Evolutionary conservation across 2,113 vertebrate genomes (phyloP), one percentile per base, ranked within the genome.

Genomic region (Uria lomvia): DNA sequence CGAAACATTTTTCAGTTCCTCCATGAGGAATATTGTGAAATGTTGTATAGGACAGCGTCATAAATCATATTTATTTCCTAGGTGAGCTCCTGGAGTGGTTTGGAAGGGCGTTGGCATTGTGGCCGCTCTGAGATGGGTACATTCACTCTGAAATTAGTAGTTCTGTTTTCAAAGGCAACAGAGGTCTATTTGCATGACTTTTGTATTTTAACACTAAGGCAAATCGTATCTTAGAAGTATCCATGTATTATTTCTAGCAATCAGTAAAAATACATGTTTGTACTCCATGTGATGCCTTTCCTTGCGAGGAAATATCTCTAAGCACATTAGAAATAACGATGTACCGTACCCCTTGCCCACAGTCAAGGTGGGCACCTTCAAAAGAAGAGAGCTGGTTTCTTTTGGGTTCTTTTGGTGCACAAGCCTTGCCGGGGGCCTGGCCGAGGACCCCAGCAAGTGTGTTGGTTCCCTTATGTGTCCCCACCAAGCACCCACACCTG

Each of bases 141-240:
- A 16, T 58, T 87, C 82, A 45, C 73, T 85, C 49, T 77, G 58
- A 91, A 95, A 89, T 59, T 45, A 75, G 82, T 78, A 72, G 45
- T 60, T 96, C 89, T 94, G 59, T 91, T 97, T 96, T 87, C 79
- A 97, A 95, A 96, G 81, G 86, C 93, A 90, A 6, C 58, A 53
- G 72, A 84, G 77, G 73, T 82, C 82, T 94, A 58, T 95, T 97
- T 96, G 91, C 67, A 76, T 60, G 66, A 73, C 40, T 94, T n/a
- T 67, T 38, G 38, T 19, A 72, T 50, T 79, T 94, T 72, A 72
- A 32, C 68, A 26, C 14, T 17, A 3, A 15, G 10, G 58, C 58
- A 80, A 66, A 49, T 27, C 42, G 4, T 27, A 38, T 85, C 26
- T 88, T 88, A 65, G 60, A 55, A 81, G 22, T 17, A 62, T 19